Evolutionary conservation across 2,888 invertebrate species (phyloP), one percentile per base, ranked within the genome.

Genomic region (Nomada lathburiana): DNA sequence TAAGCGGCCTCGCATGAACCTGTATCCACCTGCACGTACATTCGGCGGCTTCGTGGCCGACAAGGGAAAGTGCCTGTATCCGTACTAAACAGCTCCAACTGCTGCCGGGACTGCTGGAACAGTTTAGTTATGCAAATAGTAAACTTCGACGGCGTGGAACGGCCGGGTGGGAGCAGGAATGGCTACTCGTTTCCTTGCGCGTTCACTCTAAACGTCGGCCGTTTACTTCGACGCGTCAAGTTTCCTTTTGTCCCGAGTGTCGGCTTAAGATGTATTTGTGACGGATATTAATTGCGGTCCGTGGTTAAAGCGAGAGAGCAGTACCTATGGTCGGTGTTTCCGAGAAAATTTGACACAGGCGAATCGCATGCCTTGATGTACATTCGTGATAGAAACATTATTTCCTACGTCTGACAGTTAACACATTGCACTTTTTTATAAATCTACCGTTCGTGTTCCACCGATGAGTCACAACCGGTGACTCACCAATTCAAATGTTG

Each of bases 71-170:
- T 81, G 80, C 60, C 59, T 75, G 82, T 70, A 81, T 65, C 80
- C 69, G 78, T 78, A 80, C 76, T 77, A 84, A 86, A 82, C 82
- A 77, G 71, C 76, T 36, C 70, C 67, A 86, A 83, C 79, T 83
- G 76, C 84, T 74, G 72, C 64, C 67, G 80, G 71, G 53, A 47
- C 52, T 75, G 79, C 42, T 76, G 67, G 79, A 82, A 84, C 88
- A 87, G 83, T 88, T 89, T 82, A 84, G 81, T 85, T 89, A 84
- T 84, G 88, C 86, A 87, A 89, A 87, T 88, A 84, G 82, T 83
- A 85, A 89, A 84, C 83, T 89, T 85, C 52, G 62, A 53, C 72
- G 72, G 60, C 5, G 36, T 2, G 11, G 2, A 16, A 52, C 18
- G 7, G 55, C 16, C 26, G 29, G 26, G 52, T 13, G 36, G 11